Evolutionary conservation across 2,113 vertebrate genomes (phyloP), one percentile per base, ranked within the genome.

Genomic region (Orthonyx spaldingii): DNA sequence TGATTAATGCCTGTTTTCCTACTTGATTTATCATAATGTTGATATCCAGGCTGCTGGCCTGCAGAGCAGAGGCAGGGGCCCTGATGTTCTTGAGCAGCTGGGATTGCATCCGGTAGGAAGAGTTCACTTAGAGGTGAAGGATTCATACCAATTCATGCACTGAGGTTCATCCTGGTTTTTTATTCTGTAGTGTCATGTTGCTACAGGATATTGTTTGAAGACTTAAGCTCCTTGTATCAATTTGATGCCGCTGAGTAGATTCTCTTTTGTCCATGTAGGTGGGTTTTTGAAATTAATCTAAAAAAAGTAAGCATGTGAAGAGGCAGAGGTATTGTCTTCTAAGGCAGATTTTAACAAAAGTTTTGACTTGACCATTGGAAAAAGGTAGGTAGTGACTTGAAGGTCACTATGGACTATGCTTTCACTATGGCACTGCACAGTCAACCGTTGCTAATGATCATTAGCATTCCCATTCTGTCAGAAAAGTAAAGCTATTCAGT

Each of bases 41-140:
- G 93, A 93, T 95, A 96, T 75, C 56, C 81, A 91, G 84, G 37
- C 91, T 94, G 91, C 93, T 72, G 84, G 94, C 70, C 94, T 91
- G 89, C 82, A 87, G 91, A 83, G 87, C 70, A 87, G 77, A 91
- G 65, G 24, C 61, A 83, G 90, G 57, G 78, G 59, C 84, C 87
- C 66, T 0, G 23, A 72, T 80, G 55, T 85, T 93, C 89, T 86
- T 65, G 78, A 96, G 94, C 84, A 96, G 91, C 90, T 95, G 87
- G 70, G 66, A 53, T 91, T 96, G 84, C 75, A 94, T 95, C 93
- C 19, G 33, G 91, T 87, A 85, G 94, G 84, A 93, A 91, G 75
- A 87, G 94, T 97, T 97, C 95, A 97, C 65, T 61, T 79, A 39
- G 50, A 93, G 96, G 90, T 96, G 90, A 97, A 91, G 37, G 79